Base-by-base conservation (phyloP, 2,888 invertebrate species). In the Pelosia muscerda region DNA sequence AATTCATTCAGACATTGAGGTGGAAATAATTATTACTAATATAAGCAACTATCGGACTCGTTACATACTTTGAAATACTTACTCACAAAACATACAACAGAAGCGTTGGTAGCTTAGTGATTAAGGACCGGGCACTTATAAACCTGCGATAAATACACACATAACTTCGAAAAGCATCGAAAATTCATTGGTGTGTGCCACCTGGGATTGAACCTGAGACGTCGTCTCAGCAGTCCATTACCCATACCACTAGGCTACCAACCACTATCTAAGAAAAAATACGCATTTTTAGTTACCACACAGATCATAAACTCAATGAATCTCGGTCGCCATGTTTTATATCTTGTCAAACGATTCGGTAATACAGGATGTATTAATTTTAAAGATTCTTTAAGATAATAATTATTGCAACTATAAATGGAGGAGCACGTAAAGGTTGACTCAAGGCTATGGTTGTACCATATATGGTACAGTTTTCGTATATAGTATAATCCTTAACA, bases 1-100 rank as follows among this genome's bases (percentile, higher is more conserved):
- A 69, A 79, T 79, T 73, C 71, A 62, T 79, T 59, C 61, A 61
- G 73, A 71, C 73, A 13, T 79, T 79, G 77, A 65, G 79, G 79
- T 68, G 73, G 23, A 68, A 79, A 75, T 79, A 75, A 79, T 77
- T 77, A 75, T 71, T 67, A 62, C 68, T 77, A 71, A 73, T 70
- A 42, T 8, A 70, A 66, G 57, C 63, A n/a, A 38, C 9, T 56
- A 42, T 42, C 59, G 25, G 60, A 26, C 13, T n/a, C 26, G 26
- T 5, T 49, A 42, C 42, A 6, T 49, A 42, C 42, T 10, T 38
- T 59, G 23, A 59, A 59, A 25, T 38, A 25, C 34, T n/a, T n/a
- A n/a, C n/a, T 59, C 13, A 34, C 9, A 34, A 34, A 59, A 59
- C 13, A 34, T n/a, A 59, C n/a, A 15, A 15, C 2, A 31, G 31